Conservation (phyloP, 2,888 invertebrate species). For the Pocota personata region DNA sequence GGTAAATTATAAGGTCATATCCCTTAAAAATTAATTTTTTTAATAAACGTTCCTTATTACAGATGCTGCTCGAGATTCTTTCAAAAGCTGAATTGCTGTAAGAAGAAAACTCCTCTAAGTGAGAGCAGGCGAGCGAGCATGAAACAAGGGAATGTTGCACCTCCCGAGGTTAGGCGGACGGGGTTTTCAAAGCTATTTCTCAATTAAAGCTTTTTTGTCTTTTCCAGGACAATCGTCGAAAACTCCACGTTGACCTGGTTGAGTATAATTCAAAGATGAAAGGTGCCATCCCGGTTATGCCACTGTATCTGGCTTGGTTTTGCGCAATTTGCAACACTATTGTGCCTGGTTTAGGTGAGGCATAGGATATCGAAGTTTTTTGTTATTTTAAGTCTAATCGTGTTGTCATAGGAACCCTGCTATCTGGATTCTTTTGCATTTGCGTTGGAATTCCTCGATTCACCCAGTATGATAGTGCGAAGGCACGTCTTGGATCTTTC, state of each 20-base stretch:
- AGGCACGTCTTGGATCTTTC: constrained; percentile 90
- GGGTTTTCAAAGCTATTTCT: too few relatives aligned
- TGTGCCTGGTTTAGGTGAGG: constrained; percentile 90
- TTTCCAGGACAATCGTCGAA: constrained; percentile 88
- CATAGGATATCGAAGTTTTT: neutral
- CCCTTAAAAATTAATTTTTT: neutral
- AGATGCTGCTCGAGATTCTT: constrained; percentile 81
- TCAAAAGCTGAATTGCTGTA: constrained; percentile 82
- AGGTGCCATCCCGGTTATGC: constrained; percentile 95
- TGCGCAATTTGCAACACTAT: constrained; percentile 93
- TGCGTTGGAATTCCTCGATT: constrained; percentile 95
- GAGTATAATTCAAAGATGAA: constrained; percentile 94
- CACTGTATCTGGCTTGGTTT: constrained; percentile 92
- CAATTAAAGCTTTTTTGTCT: neutral
- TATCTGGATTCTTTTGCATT: constrained; percentile 94
- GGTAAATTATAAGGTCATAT: constrained; percentile 19
- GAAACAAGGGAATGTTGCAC: constrained; percentile 83
- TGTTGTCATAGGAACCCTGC: constrained; percentile 88
- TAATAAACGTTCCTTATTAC: constrained; percentile 54
- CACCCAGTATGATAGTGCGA: constrained; percentile 90
- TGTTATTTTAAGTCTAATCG: neutral
- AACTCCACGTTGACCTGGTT: constrained; percentile 90
- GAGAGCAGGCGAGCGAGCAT: constrained; percentile 86
- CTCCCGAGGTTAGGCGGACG: constrained; percentile 85
- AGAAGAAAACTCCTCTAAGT: constrained; percentile 80